phyloP scores from a whole-genome alignment of 2,113 vertebrate species.

The Python bivittatus region DNA sequence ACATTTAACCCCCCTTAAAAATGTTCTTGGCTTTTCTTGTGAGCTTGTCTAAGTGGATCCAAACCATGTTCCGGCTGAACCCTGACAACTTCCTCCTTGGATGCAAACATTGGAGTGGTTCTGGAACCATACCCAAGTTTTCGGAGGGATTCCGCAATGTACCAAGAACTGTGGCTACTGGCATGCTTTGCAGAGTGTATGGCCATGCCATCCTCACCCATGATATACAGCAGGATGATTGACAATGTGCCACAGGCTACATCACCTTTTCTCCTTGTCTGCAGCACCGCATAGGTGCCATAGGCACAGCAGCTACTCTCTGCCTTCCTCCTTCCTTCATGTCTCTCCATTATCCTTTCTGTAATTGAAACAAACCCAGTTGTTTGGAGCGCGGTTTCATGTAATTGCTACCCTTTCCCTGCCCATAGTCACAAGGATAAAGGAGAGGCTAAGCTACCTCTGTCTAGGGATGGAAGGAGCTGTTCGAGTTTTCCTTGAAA shows the following conservation, averaged over 20 bases:
- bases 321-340: neutral
- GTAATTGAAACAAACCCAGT: neutral
- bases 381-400: neutral
- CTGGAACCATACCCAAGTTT: neutral
- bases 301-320: neutral
- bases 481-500: constrained; percentile 18
- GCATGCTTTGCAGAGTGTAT: neutral
- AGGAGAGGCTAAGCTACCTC: neutral
- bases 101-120: neutral
- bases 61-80: neutral
- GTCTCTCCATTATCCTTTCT: neutral
- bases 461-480: constrained; percentile 24
- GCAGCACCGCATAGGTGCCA: neutral
- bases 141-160: neutral
- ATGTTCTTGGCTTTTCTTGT: neutral
- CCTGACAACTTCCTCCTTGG: neutral
- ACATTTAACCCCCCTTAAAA: neutral
- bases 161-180: neutral
- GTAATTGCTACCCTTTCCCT: constrained; percentile 31
- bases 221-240: neutral
- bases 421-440: neutral
- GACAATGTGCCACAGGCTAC: neutral
- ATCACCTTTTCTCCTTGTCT: neutral
- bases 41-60: neutral
- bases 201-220: neutral